phyloP scores from a whole-genome alignment of 2,888 invertebrate species.

The Tipula confusa region DNA sequence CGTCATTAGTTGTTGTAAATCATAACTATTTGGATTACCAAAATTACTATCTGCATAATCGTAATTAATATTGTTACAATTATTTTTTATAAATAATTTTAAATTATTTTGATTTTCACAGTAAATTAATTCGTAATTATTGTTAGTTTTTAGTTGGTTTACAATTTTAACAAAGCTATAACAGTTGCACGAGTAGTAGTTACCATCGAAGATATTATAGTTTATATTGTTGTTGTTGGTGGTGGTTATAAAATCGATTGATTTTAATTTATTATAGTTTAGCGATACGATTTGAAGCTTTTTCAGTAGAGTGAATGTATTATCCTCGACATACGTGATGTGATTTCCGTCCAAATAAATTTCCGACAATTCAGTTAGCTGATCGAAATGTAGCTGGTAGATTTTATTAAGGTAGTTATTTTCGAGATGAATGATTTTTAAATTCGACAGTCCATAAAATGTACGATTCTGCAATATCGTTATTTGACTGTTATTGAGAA shows the following conservation, averaged over 20 bases:
- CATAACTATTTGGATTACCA: not conserved
- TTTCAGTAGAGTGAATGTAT: constrained; percentile 69
- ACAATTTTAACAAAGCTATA: not conserved
- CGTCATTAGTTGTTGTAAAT: not conserved
- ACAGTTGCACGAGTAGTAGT: not conserved
- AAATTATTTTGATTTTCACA: constrained; percentile 28
- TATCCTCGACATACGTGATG: constrained; percentile 67
- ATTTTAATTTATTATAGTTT: constrained; percentile 72
- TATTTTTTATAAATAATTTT: constrained; percentile 21
- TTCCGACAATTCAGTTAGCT: constrained; percentile 66
- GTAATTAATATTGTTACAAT: constrained; percentile 9
- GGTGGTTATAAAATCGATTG: constrained; percentile 49
- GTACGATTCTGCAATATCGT: constrained; percentile 72
- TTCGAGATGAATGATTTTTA: constrained; percentile 71
- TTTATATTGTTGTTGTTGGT: not conserved
- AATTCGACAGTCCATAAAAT: constrained; percentile 71
- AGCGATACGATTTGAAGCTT: constrained; percentile 67
- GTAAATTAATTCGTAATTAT: not conserved
- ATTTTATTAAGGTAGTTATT: constrained; percentile 67
- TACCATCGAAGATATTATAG: constrained; percentile 21
- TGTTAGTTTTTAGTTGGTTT: not conserved
- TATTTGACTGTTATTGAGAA: constrained; percentile 73
- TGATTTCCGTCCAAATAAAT: constrained; percentile 72
- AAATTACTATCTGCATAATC: not conserved
- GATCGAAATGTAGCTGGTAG: constrained; percentile 73